Base-by-base conservation (phyloP, 2,113 vertebrate genomes). In the Eclectus roratus region DNA sequence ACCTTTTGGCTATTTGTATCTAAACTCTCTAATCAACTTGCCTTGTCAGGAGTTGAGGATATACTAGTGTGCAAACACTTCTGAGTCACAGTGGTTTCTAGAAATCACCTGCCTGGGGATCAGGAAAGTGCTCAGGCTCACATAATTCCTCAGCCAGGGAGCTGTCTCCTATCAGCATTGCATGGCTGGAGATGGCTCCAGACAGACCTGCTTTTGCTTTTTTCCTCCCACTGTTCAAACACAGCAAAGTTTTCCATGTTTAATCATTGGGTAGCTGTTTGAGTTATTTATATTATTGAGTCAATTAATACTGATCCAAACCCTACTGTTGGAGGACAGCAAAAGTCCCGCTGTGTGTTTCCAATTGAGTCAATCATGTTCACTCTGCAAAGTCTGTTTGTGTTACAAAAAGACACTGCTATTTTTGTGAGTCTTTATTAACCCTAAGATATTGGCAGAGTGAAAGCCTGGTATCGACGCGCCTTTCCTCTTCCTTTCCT, bases 141-240 rank as follows among this genome's bases (percentile, higher is more conserved):
- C 0, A 0, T 19, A 72, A 46, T 5, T 25, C 19, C 55, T 84
- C 18, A 46, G 37, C 11, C 61, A 33, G 35, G 24, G 29, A 52
- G 9, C 20, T 68, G 13, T 27, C 31, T 66, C 17, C 4, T 6
- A 5, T 43, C n/a, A 73, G 19, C 31, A 15, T 7, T 25, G 43
- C 21, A 29, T 20, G 0, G 2, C 47, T 85, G 18, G 41, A 55
- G 4, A 13, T 24, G 43, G 5, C 3, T n/a, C 23, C 25, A 41
- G 37, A 16, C 29, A 78, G 43, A 79, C 2, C 39, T 29, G 5
- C 3, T 89, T 74, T 55, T 71, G 4, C 8, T 23, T 56, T n/a
- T 55, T 15, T 1, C 3, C 0, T 4, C 5, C 6, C 2, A 0
- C 9, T 9, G 4, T 7, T 15, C 41, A 80, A 72, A 70, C 35